Base-by-base conservation (phyloP, 2,113 vertebrate genomes). In the Neoarius graeffei region DNA sequence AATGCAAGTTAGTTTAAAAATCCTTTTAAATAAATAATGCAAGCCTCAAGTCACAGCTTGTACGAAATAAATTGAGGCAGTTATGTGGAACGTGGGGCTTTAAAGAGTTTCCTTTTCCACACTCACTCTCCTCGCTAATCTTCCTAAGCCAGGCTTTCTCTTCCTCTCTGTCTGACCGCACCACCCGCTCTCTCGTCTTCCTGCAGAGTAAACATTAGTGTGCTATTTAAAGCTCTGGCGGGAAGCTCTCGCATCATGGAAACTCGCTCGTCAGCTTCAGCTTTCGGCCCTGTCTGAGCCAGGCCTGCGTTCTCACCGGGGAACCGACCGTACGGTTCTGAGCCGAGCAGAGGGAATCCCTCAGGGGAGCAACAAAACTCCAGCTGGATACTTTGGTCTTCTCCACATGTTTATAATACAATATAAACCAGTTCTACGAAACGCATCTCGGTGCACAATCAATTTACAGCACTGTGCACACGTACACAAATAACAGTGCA, bases 181-280 rank as follows among this genome's bases (percentile, higher is more conserved):
- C 77, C 83, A 13, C 90, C 87, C 52, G 10, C 71, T 87, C 88
- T 86, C 91, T 74, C 54, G 84, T 90, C 82, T 87, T 91, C 90
- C 91, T 90, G 90, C 89, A 91, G 85, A 90, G 91, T 92, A 93
- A 94, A 94, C 93, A 93, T 87, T 87, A 85, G 67, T 74, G 87
- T 8, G 88, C 93, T 95, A 95, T 95, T 95, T 95, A 94, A 94
- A 94, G 92, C 89, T 85, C 69, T 87, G 86, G 77, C 90, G 91
- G 88, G 87, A 94, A 94, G 91, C 91, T 27, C 88, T 92, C 74
- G 7, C 94, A 95, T 95, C 94, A 94, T 94, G 94, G 95, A 94
- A 95, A 95, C 89, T 84, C 90, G 90, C 91, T 92, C 90, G 92
- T 94, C 91, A 69, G 92, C 93, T 92, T 92, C 91, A 83, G 89